Evolutionary conservation across 2,797 vertebrate genomes (phyloP).

Genomic region (Nannoperca obscura): DNA sequence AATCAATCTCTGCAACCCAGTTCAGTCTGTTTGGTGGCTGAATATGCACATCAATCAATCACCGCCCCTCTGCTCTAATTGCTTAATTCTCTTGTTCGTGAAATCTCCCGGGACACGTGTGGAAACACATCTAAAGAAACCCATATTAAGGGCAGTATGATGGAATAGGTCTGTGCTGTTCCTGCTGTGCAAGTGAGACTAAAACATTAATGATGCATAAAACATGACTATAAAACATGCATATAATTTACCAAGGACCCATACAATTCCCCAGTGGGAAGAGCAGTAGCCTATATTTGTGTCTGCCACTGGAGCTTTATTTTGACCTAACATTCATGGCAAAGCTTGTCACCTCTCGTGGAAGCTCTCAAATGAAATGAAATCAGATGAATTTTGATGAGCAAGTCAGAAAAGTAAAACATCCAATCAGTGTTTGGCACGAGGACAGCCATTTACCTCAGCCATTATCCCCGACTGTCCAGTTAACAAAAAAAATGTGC

Average conservation of each 20-base stretch:
- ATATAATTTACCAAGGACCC: conserved; percentile 32
- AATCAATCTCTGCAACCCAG: conserved; percentile 76
- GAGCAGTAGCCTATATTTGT: not conserved
- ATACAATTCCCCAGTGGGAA: conserved; percentile 11
- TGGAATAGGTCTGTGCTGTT: conserved; percentile 46
- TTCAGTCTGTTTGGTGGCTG: conserved; percentile 64
- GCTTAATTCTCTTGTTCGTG: conserved; percentile 73
- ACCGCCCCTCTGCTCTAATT: conserved; percentile 67
- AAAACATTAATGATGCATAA: conserved; percentile 49
- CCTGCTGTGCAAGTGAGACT: conserved; percentile 41
- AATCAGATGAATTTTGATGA: not conserved
- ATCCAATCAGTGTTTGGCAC: not conserved
- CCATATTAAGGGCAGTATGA: conserved; percentile 54
- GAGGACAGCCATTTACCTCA: not conserved
- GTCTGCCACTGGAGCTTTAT: conserved; percentile 9
- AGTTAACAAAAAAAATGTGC: not conserved
- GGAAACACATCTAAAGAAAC: conserved; percentile 50
- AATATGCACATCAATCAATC: conserved; percentile 76
- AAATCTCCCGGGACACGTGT: conserved; percentile 56
- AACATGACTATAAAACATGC: too few relatives aligned
- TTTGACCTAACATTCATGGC: not conserved
- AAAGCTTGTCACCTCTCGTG: not conserved
- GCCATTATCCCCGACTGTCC: not conserved
- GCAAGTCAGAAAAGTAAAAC: not conserved
- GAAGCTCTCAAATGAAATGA: not conserved